Percentiles rank a stretch among this genome's conserved stretches.
phyloP scores from a whole-genome alignment of 2,888 invertebrate species.

The Argyra leucocephala region DNA sequence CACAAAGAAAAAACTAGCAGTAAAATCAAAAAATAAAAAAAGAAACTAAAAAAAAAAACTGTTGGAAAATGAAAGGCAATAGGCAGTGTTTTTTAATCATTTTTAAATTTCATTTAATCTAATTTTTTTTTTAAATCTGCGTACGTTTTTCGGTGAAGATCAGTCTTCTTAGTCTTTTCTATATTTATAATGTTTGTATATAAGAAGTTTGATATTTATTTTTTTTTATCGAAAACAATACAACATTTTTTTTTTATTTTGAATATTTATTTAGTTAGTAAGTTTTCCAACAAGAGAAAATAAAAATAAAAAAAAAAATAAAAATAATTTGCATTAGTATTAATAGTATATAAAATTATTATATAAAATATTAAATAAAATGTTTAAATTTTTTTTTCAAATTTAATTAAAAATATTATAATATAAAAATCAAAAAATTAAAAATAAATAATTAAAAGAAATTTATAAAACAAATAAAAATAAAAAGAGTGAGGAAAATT shows the following conservation, averaged over 20 bases:
- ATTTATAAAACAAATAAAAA: slow-evolving; percentile 6
- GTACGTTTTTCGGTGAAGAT: slow-evolving; percentile 3
- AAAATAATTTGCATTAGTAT: slow-evolving; percentile 5
- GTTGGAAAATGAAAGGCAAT: slow-evolving; percentile 1
- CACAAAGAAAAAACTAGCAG: not conserved
- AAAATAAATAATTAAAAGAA: not conserved
- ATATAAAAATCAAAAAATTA: too few species aligned
- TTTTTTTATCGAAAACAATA: too few species aligned
- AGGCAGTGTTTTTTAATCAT: not conserved
- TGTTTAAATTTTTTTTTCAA: not conserved
- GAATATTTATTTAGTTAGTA: too few species aligned
- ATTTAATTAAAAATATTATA: too few species aligned
- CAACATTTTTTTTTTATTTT: not conserved
- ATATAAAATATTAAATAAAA: not conserved
- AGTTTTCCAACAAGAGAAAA: slow-evolving; percentile 2
- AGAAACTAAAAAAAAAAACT: not conserved
- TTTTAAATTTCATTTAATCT: not conserved
- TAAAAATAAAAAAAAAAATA: not conserved
- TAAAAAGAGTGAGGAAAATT: slow-evolving; percentile 25
- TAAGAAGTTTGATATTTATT: not conserved
- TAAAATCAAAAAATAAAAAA: too few species aligned
- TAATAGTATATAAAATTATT: not conserved
- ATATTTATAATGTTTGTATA: not conserved
- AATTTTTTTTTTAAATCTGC: not conserved
- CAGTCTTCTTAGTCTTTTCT: slow-evolving; percentile 4